A percentile compares a stretch with the other conserved stretches of the same genome.
These are phyloP conservation scores for Nephrotoma appendiculata DNA, from an alignment of 2,888 invertebrate species.

Conservation along the genomic window DNA sequence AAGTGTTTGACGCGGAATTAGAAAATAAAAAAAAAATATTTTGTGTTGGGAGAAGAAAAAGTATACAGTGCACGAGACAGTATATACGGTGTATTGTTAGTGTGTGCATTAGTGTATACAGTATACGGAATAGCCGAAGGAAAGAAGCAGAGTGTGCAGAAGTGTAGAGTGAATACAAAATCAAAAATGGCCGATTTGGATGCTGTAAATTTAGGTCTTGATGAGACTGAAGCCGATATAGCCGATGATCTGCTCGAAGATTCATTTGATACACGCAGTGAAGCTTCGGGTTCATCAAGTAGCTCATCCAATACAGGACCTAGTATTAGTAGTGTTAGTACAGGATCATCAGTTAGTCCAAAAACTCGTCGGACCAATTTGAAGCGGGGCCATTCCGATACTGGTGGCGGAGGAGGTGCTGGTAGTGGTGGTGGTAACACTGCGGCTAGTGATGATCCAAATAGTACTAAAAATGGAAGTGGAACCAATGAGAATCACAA, in stretches of 20 bases:
- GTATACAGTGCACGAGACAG: neutral
- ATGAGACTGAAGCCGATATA: constrained; percentile 56
- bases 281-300: constrained; percentile 67
- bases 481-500: constrained; percentile 10
- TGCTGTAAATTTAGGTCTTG: constrained; percentile 49
- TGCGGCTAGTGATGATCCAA: constrained; percentile 8
- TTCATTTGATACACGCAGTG: constrained; percentile 69
- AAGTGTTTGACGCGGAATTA: neutral
- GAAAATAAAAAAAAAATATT: neutral
- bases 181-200: constrained; percentile 34
- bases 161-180: neutral
- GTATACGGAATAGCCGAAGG: neutral
- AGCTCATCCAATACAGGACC: constrained; percentile 57
- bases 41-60: neutral
- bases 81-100: neutral
- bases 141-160: neutral
- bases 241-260: constrained; percentile 57
- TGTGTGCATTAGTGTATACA: neutral
- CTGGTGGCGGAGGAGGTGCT: constrained; percentile 8
- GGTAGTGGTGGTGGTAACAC: constrained; percentile 10
- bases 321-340: constrained; percentile 64
- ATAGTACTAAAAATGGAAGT: constrained; percentile 8
- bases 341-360: constrained; percentile 43
- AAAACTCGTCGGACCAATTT: constrained; percentile 40
- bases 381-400: constrained; percentile 33